Conservation (phyloP, 2,113 vertebrate genomes). For the Polypterus bichir region DNA sequence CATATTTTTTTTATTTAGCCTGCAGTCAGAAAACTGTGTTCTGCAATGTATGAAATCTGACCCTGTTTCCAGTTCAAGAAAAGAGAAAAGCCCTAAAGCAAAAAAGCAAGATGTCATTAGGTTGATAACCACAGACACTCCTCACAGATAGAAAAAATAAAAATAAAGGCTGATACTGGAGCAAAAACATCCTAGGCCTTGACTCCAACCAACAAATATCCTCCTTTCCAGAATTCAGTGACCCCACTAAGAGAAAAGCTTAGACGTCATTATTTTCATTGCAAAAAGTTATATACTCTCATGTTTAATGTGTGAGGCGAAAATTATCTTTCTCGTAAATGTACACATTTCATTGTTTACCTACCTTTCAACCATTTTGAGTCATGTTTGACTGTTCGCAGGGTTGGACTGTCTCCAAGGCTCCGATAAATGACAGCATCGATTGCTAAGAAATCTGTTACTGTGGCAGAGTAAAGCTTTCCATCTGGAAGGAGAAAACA, state of each 20-base stretch:
- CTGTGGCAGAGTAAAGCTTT: slow-evolving; percentile 93
- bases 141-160: no score
- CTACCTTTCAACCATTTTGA: slow-evolving; percentile 98
- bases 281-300: no score
- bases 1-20: not conserved
- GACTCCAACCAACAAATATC: no score
- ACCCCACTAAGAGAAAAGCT: no score
- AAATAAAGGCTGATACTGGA: no score
- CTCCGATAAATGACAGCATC: slow-evolving; percentile 97
- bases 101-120: not conserved
- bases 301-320: no score
- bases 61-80: not conserved
- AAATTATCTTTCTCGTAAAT: not conserved
- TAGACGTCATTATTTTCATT: no score
- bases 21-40: not conserved
- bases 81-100: not conserved
- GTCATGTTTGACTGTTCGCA: slow-evolving; percentile 96
- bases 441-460: slow-evolving; percentile 96
- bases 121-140: no score
- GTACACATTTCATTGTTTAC: slow-evolving; percentile 25
- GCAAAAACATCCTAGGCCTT: no score
- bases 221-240: no score
- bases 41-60: not conserved
- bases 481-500: slow-evolving; percentile 57
- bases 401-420: slow-evolving; percentile 90